Percentiles rank a stretch among this genome's conserved stretches.
These are phyloP conservation scores for Oenanthe oenanthe DNA, from an alignment of 2,113 vertebrate genomes.

Conservation along the genomic window DNA sequence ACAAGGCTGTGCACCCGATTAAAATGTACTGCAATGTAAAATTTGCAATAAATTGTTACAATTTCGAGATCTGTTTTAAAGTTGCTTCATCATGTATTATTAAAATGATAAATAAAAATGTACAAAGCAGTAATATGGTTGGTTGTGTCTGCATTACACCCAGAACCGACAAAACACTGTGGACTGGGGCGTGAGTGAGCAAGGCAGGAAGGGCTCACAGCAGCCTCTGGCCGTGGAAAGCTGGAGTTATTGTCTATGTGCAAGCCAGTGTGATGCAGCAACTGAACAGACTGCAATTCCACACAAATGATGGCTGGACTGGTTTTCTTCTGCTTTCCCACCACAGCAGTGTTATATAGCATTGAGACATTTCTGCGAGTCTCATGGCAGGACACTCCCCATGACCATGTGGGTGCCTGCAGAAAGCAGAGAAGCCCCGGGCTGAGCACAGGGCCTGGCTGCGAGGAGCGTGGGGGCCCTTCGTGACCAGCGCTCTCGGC, in stretches of 20 bases:
- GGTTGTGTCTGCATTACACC: neutral
- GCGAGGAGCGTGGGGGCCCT: neutral
- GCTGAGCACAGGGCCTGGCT: neutral
- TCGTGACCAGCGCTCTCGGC: neutral
- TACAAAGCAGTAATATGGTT: neutral
- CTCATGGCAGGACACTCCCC: no score
- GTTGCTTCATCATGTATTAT: neutral
- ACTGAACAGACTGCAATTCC: neutral
- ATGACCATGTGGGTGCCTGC: no score
- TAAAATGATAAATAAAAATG: neutral
- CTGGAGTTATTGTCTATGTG: accelerated
- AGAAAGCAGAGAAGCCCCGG: neutral
- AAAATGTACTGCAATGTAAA: neutral
- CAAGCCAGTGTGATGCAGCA: neutral
- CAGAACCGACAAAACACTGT: neutral
- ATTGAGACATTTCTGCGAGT: neutral
- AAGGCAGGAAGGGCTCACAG: neutral
- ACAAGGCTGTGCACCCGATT: neutral
- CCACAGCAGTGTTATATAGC: neutral
- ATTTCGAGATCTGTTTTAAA: neutral
- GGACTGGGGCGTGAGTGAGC: neutral
- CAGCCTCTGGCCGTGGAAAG: neutral
- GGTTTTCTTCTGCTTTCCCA: neutral
- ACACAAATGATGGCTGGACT: neutral
- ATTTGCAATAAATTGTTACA: neutral